These are phyloP conservation scores for Cantharis rufa DNA, from an alignment of 2,888 invertebrate genomes.

Conservation along the genomic window DNA sequence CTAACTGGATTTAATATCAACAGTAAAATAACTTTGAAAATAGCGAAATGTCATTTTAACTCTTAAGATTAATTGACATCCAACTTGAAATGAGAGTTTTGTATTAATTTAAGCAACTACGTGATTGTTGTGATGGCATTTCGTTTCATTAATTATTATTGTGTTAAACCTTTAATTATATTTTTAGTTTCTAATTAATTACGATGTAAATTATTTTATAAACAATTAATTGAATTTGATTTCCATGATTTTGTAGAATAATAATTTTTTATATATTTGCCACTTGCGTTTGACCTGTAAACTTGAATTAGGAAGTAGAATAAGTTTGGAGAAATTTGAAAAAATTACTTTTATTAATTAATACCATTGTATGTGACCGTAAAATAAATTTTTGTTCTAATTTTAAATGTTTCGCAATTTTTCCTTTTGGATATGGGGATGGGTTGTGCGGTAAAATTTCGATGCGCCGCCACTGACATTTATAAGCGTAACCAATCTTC, in stretches of 20 bases:
- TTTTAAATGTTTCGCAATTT: neutral
- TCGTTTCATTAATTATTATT: neutral
- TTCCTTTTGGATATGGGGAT: neutral
- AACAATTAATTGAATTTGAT: neutral
- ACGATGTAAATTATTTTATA: neutral
- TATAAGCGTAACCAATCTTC: neutral
- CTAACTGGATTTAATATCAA: slow-evolving; percentile 54
- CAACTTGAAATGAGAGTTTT: neutral
- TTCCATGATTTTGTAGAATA: neutral
- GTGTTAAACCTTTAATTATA: neutral
- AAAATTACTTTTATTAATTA: neutral
- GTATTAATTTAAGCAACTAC: neutral
- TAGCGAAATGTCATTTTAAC: neutral
- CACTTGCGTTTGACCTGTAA: neutral
- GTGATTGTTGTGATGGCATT: neutral
- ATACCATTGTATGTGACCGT: neutral
- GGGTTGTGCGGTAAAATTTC: neutral
- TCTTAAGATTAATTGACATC: neutral
- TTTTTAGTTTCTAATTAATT: neutral
- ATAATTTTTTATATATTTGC: neutral
- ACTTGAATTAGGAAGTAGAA: neutral
- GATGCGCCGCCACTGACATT: neutral
- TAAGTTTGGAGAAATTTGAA: neutral
- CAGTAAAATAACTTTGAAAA: neutral
- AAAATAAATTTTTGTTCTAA: neutral